Evolutionary conservation across 2,888 invertebrate genomes (phyloP), one percentile per base, ranked within the genome.

Genomic region (Drosophila trichaetosa): DNA sequence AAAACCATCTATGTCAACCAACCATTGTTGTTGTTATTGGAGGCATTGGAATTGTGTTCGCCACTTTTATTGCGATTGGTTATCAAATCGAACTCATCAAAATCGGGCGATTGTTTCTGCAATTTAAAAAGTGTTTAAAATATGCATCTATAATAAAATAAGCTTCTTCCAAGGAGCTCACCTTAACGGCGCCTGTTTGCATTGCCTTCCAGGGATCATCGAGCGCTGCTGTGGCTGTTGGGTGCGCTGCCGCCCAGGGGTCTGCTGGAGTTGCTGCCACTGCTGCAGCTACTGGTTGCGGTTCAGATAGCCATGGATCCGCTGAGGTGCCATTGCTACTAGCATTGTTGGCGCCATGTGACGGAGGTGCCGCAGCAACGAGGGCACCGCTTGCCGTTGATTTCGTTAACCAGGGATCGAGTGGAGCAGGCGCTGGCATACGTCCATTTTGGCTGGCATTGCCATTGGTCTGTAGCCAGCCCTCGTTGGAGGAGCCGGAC

Each of bases 81-180:
- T 79, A 98, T 95, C 76, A 96, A 95, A 93, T 97, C 97, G 93
- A 98, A 98, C 92, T 98, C 97, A 93, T 97, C 97, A 92, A 97
- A 94, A 92, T 97, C 97, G 8, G 95, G 95, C 48, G 91, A 91
- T 67, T 89, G 83, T 89, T 91, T 91, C 90, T 91, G 68, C 6
- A 78, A 49, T 8, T 46, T 8, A 46, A 8, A 16, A 7, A 24
- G 24, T 46, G 2, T 4, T 46, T 24, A 8, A 46, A 24, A 46
- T 24, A 8, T 24, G 16, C 16, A 46, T 24, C 16, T 6, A 6
- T 42, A 24, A 16, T 46, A 8, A 8, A 46, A 8, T 8, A 4
- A 16, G 1, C 16, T 46, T 24, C 16, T 24, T 46, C 1, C 46
- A 46, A 46, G 27, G 10, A 27, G 10, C 40, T 42, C 60, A 92